Conservation (phyloP, 2,113 vertebrate genomes). For the Otolemur garnettii region DNA sequence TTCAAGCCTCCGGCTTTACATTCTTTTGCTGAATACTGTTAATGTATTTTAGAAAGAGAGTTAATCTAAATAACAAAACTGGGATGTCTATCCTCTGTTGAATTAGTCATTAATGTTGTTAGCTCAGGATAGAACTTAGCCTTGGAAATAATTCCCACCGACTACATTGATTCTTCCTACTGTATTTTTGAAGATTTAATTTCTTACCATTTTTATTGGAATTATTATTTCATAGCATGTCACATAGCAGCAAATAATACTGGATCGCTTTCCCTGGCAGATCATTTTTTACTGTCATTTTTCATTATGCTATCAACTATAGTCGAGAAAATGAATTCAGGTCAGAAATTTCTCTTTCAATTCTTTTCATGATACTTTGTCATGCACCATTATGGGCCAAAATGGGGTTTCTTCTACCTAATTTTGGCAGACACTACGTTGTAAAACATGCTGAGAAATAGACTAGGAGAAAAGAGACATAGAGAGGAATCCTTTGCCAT, state of each 20-base stretch:
- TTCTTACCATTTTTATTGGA: conserved; percentile 71
- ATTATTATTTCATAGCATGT: conserved; percentile 69
- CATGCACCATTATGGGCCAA: conserved; percentile 66
- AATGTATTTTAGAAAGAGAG: conserved; percentile 79
- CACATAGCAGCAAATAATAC: conserved; percentile 36
- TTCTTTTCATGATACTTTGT: conserved; percentile 73
- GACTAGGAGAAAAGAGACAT: conserved; percentile 17
- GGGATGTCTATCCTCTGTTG: conserved; percentile 73
- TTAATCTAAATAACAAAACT: conserved; percentile 83
- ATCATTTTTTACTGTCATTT: conserved; percentile 67
- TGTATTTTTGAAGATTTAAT: conserved; percentile 79
- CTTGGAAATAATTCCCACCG: conserved; percentile 79
- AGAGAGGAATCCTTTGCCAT: conserved; percentile 53
- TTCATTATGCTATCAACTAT: conserved; percentile 74
- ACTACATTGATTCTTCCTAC: conserved; percentile 68
- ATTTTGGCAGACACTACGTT: conserved; percentile 47
- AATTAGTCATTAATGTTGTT: conserved; percentile 85
- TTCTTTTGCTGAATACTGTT: conserved; percentile 79
- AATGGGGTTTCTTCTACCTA: conserved; percentile 58
- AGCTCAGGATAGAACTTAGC: conserved; percentile 77
- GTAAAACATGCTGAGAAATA: conserved; percentile 68
- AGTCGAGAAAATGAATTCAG: conserved; percentile 78
- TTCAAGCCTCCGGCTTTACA: conserved; percentile 72
- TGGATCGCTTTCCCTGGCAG: conserved; percentile 71
- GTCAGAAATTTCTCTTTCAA: conserved; percentile 69